phyloP scores from a whole-genome alignment of 2,113 vertebrate species.

The Sterna hirundo region DNA sequence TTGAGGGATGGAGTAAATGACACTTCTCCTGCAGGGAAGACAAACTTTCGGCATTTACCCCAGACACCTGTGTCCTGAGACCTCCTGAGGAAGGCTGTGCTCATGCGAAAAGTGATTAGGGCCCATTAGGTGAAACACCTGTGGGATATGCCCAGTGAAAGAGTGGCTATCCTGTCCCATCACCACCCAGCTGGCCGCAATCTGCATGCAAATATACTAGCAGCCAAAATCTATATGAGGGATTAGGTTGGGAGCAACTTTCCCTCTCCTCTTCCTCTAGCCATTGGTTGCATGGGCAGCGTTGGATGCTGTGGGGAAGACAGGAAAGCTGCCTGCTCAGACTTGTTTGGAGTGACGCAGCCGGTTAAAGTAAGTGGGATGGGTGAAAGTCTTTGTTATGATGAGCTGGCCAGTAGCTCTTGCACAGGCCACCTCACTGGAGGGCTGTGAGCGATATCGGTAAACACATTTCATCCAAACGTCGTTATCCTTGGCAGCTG shows the following conservation, averaged over 20 bases:
- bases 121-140: background rate
- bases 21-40: background rate
- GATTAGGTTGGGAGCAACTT: accelerated
- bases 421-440: background rate
- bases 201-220: background rate
- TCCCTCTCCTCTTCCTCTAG: accelerated
- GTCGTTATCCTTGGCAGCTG: slow-evolving; percentile 26
- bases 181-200: background rate
- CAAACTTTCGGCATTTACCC: background rate
- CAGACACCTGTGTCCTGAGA: background rate
- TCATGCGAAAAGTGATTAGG: background rate
- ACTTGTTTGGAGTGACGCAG: background rate
- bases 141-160: background rate
- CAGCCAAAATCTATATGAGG: background rate
- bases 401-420: background rate
- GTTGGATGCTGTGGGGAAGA: background rate
- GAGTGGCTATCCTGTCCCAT: background rate
- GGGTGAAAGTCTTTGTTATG: slow-evolving; percentile 14
- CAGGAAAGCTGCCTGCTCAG: background rate
- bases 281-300: accelerated
- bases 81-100: background rate
- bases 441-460: background rate
- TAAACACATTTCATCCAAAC: slow-evolving; percentile 43
- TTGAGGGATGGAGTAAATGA: background rate
- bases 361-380: background rate